Evolutionary conservation across 2,797 vertebrate species (phyloP).

Genomic region (Leuciscus waleckii): DNA sequence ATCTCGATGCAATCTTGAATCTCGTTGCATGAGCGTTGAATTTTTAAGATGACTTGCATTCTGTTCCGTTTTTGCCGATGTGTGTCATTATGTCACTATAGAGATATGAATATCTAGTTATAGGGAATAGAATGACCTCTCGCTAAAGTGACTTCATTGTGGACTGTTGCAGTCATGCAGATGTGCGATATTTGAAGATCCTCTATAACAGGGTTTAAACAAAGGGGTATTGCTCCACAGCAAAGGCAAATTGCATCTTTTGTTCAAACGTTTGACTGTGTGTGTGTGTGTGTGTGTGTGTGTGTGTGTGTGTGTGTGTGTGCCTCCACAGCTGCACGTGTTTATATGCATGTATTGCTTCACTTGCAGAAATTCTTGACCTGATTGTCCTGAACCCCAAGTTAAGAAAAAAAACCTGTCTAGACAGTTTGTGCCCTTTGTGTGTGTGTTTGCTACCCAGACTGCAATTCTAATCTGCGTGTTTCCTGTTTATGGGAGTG

Average conservation of each 20-base stretch:
- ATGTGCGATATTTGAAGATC: background rate
- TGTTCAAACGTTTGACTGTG: background rate
- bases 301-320: constrained; percentile 20
- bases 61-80: background rate
- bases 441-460: constrained; percentile 21
- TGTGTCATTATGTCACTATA: background rate
- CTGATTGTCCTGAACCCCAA: constrained; percentile 46
- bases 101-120: background rate
- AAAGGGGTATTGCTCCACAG: constrained; percentile 17
- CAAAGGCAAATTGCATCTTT: constrained; percentile 28
- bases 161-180: background rate
- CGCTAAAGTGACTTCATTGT: background rate
- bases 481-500: constrained; percentile 35
- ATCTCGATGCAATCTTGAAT: background rate
- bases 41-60: background rate
- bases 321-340: constrained; percentile 19
- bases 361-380: constrained; percentile 38
- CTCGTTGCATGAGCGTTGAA: background rate
- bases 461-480: background rate
- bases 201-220: background rate
- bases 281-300: background rate
- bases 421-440: constrained; percentile 72
- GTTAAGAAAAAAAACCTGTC: constrained; percentile 52
- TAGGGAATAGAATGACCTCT: background rate
- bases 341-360: constrained; percentile 19